A percentile compares a stretch with the other conserved stretches of the same genome.
phyloP scores from a whole-genome alignment of 2,113 vertebrate genomes.

The Bubalus kerabau region DNA sequence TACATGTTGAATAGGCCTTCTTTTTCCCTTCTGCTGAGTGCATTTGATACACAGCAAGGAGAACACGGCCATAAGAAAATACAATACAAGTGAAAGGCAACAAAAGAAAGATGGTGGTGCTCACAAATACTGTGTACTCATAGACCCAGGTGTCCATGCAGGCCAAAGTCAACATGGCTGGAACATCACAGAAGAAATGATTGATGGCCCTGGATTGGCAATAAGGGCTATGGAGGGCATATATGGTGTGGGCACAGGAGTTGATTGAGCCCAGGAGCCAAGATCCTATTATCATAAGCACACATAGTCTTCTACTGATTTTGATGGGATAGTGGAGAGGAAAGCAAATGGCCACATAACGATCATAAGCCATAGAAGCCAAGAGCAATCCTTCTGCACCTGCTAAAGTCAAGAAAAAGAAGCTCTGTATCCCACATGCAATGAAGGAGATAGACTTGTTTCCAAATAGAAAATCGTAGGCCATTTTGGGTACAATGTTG shows the following conservation, averaged over 20 bases:
- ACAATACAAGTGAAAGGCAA: neutral
- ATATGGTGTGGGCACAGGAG: neutral
- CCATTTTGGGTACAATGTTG: neutral
- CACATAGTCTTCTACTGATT: neutral
- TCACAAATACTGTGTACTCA: neutral
- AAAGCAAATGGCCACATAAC: neutral
- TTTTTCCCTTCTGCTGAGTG: neutral
- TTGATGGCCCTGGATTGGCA: neutral
- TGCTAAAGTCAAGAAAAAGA: neutral
- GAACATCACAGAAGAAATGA: neutral
- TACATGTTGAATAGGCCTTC: neutral
- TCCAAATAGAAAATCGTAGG: neutral
- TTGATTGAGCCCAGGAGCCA: neutral
- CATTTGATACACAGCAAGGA: neutral
- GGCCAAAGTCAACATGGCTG: neutral
- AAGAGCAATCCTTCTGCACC: neutral
- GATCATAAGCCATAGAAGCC: neutral
- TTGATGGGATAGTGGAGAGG: neutral
- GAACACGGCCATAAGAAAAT: neutral
- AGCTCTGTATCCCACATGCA: neutral
- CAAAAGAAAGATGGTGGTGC: neutral
- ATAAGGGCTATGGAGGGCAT: neutral
- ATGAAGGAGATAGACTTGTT: neutral
- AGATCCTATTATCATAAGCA: neutral
- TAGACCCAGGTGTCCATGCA: neutral